A percentile compares a stretch with the other conserved stretches of the same genome.
Evolutionary conservation across 1,140 invertebrate species (phyloP).

Genomic region (Rhopalosiphum maidis): DNA sequence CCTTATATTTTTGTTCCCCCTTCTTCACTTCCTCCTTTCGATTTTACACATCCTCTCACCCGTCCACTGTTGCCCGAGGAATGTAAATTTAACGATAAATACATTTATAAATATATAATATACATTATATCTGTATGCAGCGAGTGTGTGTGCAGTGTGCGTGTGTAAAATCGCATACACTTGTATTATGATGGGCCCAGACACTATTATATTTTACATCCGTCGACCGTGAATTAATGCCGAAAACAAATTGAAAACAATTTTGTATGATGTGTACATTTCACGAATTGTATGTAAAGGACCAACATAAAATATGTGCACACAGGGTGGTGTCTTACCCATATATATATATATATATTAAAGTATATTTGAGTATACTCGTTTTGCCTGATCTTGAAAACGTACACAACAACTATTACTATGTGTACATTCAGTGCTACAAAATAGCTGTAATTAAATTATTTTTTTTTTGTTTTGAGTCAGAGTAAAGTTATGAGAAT

Average conservation of each 20-base stretch:
- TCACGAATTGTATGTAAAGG: background rate
- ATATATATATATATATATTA: background rate
- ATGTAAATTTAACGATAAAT: constrained; percentile 18
- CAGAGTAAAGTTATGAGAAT: background rate
- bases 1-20: background rate
- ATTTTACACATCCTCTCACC: background rate
- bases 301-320: background rate
- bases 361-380: too few species aligned
- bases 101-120: background rate
- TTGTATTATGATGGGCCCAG: background rate
- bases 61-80: background rate
- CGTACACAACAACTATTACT: background rate
- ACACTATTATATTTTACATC: background rate
- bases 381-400: background rate
- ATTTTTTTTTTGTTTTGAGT: background rate
- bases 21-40: background rate
- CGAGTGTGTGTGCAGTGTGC: background rate
- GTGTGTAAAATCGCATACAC: background rate
- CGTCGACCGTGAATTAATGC: background rate
- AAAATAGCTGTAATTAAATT: background rate
- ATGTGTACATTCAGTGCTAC: background rate
- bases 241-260: background rate
- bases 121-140: background rate
- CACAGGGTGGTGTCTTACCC: background rate
- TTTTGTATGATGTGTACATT: background rate